phyloP scores from a whole-genome alignment of 2,113 vertebrate species.

The Triplophysa siluroides region DNA sequence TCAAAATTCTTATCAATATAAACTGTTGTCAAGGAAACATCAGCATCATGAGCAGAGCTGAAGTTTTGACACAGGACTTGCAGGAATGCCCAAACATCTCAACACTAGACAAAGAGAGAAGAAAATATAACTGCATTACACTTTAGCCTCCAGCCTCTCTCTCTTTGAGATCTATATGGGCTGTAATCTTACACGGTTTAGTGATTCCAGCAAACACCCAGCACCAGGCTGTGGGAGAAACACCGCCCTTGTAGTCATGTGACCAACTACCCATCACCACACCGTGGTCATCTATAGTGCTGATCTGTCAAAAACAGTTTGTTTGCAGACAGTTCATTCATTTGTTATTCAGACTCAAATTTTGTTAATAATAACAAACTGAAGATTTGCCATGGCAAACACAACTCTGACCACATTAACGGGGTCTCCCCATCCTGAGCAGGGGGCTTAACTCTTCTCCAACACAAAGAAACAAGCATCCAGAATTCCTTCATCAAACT shows the following conservation, averaged over 20 bases:
- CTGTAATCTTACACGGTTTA: constrained; percentile 69
- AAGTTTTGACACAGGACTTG: constrained; percentile 85
- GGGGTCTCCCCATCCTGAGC: constrained; percentile 74
- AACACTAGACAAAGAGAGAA: constrained; percentile 69
- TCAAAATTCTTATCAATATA: constrained; percentile 86
- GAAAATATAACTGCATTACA: too few species aligned
- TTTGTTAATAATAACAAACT: background rate
- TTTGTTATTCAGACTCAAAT: too few species aligned
- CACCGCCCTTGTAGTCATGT: constrained; percentile 76
- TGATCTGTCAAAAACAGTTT: too few species aligned
- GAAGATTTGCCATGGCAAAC: constrained; percentile 70
- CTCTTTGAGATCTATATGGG: too few species aligned
- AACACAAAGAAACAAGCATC: constrained; percentile 9
- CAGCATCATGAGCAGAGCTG: constrained; percentile 88
- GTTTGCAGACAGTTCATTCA: too few species aligned
- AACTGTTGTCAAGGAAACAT: constrained; percentile 84
- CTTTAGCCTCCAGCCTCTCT: too few species aligned
- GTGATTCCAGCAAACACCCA: constrained; percentile 91
- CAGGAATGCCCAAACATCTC: constrained; percentile 84
- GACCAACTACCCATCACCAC: constrained; percentile 89
- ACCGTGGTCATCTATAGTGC: too few species aligned
- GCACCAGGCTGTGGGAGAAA: constrained; percentile 85
- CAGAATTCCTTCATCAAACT: constrained; percentile 31
- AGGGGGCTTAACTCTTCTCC: constrained; percentile 7
- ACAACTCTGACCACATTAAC: constrained; percentile 76